Base-by-base conservation (phyloP, 37 sponge, comb jelly and placozoan genomes). In the Petrosia ficiformis region DNA sequence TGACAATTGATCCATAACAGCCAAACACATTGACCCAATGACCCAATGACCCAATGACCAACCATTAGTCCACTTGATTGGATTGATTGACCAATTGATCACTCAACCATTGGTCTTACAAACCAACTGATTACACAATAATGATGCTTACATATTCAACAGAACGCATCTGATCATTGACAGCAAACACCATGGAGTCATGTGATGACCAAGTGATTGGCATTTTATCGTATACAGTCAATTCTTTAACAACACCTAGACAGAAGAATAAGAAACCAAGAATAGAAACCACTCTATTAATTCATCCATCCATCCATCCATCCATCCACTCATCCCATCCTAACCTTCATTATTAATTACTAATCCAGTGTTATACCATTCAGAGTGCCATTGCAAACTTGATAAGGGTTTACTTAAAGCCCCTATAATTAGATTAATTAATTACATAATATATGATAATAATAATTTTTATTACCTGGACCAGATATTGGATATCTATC, bases 311-410 rank as follows among this genome's bases (percentile, higher is more conserved):
- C n/a, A n/a, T n/a, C n/a, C n/a, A n/a, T n/a, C n/a, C n/a, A n/a
- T n/a, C n/a, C n/a, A 19, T 48, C 14, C 8, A 61, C n/a, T n/a
- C 14, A 61, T 22, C 22, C 14, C 28, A n/a, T 1, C 54, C 4
- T 48, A 37, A 82, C 83, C 83, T 39, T 82, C 54, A 67, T 71
- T 35, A 14, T 68, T 77, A 35, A 72, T 56, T 5, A 73, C 21
- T 24, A 88, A 63, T 44, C 77, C 38, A 34, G 54, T 22, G 63
- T 82, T 82, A 14, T 67, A 42, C 83, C 83, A 82, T 43, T 82
- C 58, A 19, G 65, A 35, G 79, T 88, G 83, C 89, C 89, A 88
- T 33, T 54, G 43, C 24, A 88, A 32, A 58, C 78, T 61, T 0
- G 52, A 44, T 39, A 84, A 44, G 65, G 34, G 71, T 3, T 25